A percentile compares a stretch with the other conserved stretches of the same genome.
phyloP scores from a whole-genome alignment of 2,888 invertebrate genomes.

The Lottia scabra region DNA sequence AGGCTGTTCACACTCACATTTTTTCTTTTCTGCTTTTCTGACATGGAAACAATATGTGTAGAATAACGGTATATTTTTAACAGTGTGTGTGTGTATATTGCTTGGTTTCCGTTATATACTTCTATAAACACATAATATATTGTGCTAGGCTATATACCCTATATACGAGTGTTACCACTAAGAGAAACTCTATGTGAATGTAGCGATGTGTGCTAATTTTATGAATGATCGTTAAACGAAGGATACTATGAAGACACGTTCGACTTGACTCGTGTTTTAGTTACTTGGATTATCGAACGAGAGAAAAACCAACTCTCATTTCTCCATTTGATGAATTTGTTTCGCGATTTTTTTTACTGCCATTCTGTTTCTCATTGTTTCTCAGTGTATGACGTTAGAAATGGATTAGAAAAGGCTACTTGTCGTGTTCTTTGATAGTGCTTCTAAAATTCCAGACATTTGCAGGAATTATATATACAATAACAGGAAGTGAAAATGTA shows the following conservation, averaged over 20 bases:
- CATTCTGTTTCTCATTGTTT: too few species aligned
- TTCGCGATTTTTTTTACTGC: background rate
- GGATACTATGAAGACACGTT: constrained; percentile 2
- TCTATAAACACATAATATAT: background rate
- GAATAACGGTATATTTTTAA: background rate
- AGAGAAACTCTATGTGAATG: background rate
- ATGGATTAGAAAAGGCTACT: too few species aligned
- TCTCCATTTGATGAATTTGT: background rate
- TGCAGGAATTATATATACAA: too few species aligned
- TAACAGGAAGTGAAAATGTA: background rate
- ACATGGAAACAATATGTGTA: background rate
- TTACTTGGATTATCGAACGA: background rate
- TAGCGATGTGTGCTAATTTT: constrained; percentile 4
- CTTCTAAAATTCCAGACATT: too few species aligned
- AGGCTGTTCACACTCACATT: constrained; percentile 13
- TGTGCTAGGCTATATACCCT: background rate
- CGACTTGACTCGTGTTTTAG: background rate
- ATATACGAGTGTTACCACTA: background rate
- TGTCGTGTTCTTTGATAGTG: too few species aligned
- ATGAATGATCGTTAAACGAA: constrained; percentile 1
- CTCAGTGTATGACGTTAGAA: too few species aligned
- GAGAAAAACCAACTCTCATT: background rate
- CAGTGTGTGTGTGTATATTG: too few species aligned
- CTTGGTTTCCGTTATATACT: background rate
- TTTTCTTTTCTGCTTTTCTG: background rate